Percentiles rank a stretch among this genome's conserved stretches.
Conservation (phyloP, 2,113 vertebrate genomes). For the Marmota flaviventris region DNA sequence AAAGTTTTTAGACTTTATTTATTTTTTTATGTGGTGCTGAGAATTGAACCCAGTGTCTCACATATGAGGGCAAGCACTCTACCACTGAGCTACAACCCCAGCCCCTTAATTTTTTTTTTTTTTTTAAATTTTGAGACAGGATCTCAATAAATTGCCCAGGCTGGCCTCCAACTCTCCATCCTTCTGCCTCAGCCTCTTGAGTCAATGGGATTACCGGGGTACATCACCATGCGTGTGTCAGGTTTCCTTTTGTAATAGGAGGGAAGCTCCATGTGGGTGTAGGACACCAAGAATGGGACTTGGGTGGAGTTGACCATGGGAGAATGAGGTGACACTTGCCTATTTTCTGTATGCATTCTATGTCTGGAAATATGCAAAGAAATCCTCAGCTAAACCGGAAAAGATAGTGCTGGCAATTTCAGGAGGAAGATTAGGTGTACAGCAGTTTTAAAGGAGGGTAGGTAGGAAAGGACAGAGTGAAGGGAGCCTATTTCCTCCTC, state of each 20-base stretch:
- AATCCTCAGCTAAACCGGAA: neutral
- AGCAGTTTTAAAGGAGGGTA: neutral
- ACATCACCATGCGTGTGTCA: too few species aligned
- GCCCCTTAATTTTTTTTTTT: too few species aligned
- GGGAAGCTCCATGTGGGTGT: neutral
- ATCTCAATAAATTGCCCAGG: too few species aligned
- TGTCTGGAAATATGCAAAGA: neutral
- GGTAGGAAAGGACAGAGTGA: neutral
- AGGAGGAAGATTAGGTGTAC: neutral
- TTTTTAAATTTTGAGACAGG: too few species aligned
- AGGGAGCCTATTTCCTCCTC: neutral
- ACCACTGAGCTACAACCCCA: too few species aligned
- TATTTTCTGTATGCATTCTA: neutral
- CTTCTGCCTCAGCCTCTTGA: too few species aligned
- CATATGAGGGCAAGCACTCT: too few species aligned
- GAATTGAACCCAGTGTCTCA: too few species aligned
- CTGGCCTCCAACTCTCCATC: too few species aligned
- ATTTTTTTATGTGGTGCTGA: too few species aligned
- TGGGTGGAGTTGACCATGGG: fast-evolving
- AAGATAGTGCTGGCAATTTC: neutral
- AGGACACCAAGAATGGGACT: neutral
- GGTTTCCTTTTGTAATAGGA: neutral
- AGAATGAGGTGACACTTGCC: neutral
- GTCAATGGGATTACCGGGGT: too few species aligned
- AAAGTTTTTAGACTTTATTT: too few species aligned